Evolutionary conservation across 2,113 vertebrate species (phyloP).

Genomic region (Leptosomus discolor): DNA sequence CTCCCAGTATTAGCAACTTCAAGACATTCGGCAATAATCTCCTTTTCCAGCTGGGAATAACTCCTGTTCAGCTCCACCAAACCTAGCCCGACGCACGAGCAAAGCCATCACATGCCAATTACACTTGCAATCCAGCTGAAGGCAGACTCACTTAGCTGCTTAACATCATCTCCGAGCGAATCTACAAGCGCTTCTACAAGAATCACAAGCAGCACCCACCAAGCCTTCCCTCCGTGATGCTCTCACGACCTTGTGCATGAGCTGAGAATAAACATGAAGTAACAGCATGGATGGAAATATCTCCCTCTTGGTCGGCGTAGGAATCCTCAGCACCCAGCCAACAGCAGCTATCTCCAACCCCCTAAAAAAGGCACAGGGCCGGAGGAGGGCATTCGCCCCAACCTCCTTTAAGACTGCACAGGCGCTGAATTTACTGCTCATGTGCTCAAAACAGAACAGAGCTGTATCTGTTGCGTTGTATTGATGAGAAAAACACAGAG

Average conservation of each 20-base stretch:
- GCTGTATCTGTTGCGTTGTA: background rate
- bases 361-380: background rate
- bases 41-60: background rate
- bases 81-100: fast-evolving
- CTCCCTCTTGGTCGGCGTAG: background rate
- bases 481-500: background rate
- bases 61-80: background rate
- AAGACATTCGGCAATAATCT: background rate
- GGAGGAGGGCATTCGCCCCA: background rate
- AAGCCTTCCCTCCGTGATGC: background rate
- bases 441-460: background rate
- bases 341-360: background rate
- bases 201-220: background rate
- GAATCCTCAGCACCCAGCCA: background rate
- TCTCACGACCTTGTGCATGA: background rate
- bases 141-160: background rate
- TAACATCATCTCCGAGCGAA: background rate
- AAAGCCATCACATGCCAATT: background rate
- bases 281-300: background rate
- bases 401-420: background rate
- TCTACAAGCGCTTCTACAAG: background rate
- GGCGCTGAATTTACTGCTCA: background rate
- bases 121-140: background rate
- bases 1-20: background rate
- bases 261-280: background rate